Conservation (phyloP, 2,113 vertebrate species). For the Felis catus region DNA sequence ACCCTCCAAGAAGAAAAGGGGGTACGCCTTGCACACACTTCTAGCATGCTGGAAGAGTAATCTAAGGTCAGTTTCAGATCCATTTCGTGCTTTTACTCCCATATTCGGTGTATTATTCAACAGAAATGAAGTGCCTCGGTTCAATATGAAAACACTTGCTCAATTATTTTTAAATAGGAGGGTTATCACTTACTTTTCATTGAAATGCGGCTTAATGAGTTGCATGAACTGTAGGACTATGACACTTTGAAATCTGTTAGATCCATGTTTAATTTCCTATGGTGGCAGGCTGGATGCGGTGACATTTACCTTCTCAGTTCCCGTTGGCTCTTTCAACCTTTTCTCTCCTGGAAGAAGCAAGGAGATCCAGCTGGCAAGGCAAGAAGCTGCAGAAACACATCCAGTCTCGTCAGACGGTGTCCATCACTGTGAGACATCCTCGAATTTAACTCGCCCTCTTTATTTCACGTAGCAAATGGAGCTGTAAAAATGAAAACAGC, state of each 20-base stretch:
- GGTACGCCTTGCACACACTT: neutral
- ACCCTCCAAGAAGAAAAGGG: neutral
- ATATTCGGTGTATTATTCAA: neutral
- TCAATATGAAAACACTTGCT: neutral
- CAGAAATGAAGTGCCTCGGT: conserved; percentile 5
- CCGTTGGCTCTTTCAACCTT: neutral
- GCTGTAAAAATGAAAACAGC: neutral
- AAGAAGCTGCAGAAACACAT: conserved; percentile 58
- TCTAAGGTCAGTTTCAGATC: neutral
- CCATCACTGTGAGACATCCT: neutral
- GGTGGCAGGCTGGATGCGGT: neutral
- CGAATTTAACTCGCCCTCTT: neutral
- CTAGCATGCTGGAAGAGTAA: neutral
- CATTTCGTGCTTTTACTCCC: neutral
- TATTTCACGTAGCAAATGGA: neutral
- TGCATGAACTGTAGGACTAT: neutral
- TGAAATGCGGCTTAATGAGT: conserved; percentile 17
- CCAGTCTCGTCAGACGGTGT: neutral
- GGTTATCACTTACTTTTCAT: conserved; percentile 8
- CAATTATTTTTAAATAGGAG: conserved; percentile 45
- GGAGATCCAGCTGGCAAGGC: conserved; percentile 41
- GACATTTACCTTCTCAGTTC: conserved; percentile 24
- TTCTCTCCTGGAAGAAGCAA: neutral
- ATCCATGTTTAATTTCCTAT: neutral
- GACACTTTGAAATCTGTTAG: conserved; percentile 36